Percentiles rank a stretch among this genome's conserved stretches.
phyloP scores from a whole-genome alignment of 92 coral and sea anemone genomes.

The Paramuricea clavata region DNA sequence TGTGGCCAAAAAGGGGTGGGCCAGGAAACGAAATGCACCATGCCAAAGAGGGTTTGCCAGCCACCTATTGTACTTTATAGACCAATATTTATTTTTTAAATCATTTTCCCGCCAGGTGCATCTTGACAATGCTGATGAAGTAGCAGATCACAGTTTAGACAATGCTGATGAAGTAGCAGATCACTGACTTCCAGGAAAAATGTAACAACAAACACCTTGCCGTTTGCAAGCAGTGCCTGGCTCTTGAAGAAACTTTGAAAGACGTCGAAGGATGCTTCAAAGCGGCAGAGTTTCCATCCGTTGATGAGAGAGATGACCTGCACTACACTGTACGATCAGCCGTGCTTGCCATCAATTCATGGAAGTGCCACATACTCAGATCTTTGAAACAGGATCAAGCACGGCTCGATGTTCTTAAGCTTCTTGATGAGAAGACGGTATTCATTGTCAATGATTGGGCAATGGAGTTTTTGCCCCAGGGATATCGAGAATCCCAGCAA shows the following conservation, averaged over 20 bases:
- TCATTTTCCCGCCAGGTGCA: no score
- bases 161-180: no score
- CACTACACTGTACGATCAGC: neutral
- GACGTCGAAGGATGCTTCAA: neutral
- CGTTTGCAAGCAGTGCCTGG: no score
- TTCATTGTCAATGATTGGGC: slow-evolving; percentile 70
- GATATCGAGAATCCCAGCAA: slow-evolving; percentile 70
- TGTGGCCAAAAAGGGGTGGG: no score
- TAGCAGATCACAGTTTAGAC: no score
- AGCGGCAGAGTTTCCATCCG: neutral
- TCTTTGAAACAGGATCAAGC: slow-evolving; percentile 68
- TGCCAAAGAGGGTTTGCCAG: no score
- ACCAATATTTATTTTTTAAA: no score
- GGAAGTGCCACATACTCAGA: neutral
- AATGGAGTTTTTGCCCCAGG: slow-evolving; percentile 67
- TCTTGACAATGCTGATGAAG: no score
- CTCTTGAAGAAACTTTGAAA: neutral
- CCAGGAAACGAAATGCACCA: no score
- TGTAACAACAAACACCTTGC: no score
- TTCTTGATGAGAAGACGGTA: slow-evolving; percentile 47
- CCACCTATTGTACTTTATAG: neutral
- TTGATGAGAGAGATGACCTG: neutral
- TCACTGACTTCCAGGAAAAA: no score
- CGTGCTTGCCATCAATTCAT: neutral
- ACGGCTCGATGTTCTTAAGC: slow-evolving; percentile 36